Evolutionary conservation across 2,113 vertebrate genomes (phyloP).

Genomic region (Rattus norvegicus): GRCr8 NC_086019.1:155290501-155291000

Average conservation of each 20-base stretch:
- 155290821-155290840: neutral
- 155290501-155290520: neutral
- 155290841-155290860: neutral
- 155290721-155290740: neutral
- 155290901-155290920: neutral
- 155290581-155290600: neutral
- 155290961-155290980: neutral
- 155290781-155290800: neutral
- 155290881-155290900: neutral
- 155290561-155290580: neutral
- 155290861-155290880: neutral
- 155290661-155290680: neutral
- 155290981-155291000: neutral
- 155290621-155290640: neutral
- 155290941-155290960: neutral
- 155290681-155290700: neutral
- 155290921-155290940: neutral
- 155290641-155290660: neutral
- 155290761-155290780: neutral
- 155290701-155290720: neutral
- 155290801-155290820: no score
- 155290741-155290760: neutral
- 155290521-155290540: neutral
- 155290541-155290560: neutral
- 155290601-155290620: no score